Evolutionary conservation across 2,797 vertebrate genomes (phyloP), one percentile per base, ranked within the genome.

Genomic region (Acridotheres tristis): DNA sequence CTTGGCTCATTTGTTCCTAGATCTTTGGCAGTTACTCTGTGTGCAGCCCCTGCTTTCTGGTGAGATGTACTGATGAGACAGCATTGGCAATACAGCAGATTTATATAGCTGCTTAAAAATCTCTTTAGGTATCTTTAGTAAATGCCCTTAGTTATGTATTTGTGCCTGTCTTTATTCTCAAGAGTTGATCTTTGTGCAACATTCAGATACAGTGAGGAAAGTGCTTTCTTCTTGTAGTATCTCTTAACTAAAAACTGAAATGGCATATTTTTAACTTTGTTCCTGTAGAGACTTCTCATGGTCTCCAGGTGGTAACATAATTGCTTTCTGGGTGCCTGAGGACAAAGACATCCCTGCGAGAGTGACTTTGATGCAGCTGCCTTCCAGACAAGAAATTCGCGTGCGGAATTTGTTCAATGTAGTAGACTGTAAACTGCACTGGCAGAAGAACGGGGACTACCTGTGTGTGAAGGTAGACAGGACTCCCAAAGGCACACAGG

Each of bases 381-480:
- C 99, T 36, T 98, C 98, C 76, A 98, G 99, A 62, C 99, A 99
- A 87, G 99, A 99, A 97, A 99, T 99, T 93, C 96, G 99, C 17
- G 99, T 99, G n/a, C 97, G 99, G 65, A 99, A 99, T 93, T 98
- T 99, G 51, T 99, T 99, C 97, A 99, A 99, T 1, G 99, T 99
- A 0, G 99, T 99, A 2, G 99, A 99, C 83, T 99, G 99, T 95
- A 99, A 99, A 92, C 98, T 99, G 10, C 99, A 99, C 93, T 99
- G 99, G 99, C 99, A 99, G 97, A 99, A 99, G 75, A 99, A 99
- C 0, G 99, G 99, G 17, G 99, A 99, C 89, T 99, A 99, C 96
- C 97, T 99, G 54, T 99, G 99, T 77, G 99, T 99, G 30, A 99
- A 99, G 85, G 99, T 99, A 17, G 99, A 99, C 97, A 97, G 99